These are phyloP conservation scores for Lutjanus argentimaculatus DNA, from an alignment of 2,797 vertebrate species.

Conservation along the genomic window DNA sequence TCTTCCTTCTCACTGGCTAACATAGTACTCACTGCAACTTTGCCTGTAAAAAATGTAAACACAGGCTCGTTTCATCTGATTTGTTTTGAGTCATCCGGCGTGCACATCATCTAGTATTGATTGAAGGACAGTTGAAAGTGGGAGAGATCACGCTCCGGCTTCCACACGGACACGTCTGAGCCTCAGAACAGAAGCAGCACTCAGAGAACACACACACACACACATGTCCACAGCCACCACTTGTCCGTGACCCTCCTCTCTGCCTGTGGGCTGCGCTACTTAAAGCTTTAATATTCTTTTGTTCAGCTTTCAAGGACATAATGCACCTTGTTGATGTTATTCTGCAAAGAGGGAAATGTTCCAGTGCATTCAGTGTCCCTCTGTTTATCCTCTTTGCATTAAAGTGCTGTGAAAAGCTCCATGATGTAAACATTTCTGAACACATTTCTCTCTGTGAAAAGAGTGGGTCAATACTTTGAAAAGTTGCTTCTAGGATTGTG, in stretches of 20 bases:
- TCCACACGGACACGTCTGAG: slow-evolving; percentile 4
- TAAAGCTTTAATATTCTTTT: slow-evolving; percentile 12
- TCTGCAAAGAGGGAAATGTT: slow-evolving; percentile 4
- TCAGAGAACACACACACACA: background rate
- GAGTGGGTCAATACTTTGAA: background rate
- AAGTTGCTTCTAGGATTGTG: slow-evolving; percentile 27
- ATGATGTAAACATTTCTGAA: slow-evolving; percentile 34
- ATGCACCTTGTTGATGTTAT: background rate
- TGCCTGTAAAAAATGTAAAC: background rate
- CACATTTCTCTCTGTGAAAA: slow-evolving; percentile 14
- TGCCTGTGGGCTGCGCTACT: slow-evolving; percentile 14
- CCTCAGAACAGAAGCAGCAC: slow-evolving; percentile 14
- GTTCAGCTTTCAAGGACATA: slow-evolving; percentile 44
- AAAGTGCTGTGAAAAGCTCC: slow-evolving; percentile 35
- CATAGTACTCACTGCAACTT: too few relatives aligned
- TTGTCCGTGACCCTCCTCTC: slow-evolving; percentile 26
- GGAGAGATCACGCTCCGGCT: background rate
- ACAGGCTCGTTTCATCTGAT: too few relatives aligned
- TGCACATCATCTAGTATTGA: background rate
- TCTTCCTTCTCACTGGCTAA: too few relatives aligned
- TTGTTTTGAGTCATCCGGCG: too few relatives aligned
- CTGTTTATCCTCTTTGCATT: slow-evolving; percentile 32
- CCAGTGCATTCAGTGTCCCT: background rate
- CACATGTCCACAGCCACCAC: background rate
- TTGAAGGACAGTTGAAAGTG: background rate